Conservation (phyloP, 2,888 invertebrate genomes). For the Harpalus rufipes region DNA sequence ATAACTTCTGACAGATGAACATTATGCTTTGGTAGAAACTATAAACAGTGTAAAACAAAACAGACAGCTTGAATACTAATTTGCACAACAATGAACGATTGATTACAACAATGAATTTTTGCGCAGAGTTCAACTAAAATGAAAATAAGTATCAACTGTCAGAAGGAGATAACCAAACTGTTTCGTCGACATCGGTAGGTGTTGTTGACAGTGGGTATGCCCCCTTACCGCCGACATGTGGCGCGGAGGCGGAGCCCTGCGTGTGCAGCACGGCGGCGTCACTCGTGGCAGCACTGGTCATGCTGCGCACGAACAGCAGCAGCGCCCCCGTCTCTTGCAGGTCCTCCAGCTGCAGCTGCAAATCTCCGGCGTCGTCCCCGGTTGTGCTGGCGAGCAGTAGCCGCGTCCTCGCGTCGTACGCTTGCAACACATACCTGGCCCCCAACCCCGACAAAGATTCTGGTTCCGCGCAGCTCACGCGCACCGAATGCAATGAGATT, state of each 20-base stretch:
- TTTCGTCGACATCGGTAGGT: no score
- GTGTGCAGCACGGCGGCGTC: conserved; percentile 78
- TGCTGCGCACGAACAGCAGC: conserved; percentile 78
- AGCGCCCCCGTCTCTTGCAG: conserved; percentile 74
- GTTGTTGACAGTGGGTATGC: background rate
- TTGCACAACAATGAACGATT: no score
- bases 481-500: conserved; percentile 77
- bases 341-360: conserved; percentile 77
- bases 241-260: conserved; percentile 69
- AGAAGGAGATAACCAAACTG: no score
- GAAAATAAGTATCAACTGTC: no score
- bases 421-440: conserved; percentile 78
- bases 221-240: conserved; percentile 63
- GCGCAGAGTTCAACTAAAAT: no score
- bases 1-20: no score
- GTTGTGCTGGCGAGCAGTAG: conserved; percentile 78
- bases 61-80: no score
- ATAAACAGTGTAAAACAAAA: no score
- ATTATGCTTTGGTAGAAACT: no score
- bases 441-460: conserved; percentile 71
- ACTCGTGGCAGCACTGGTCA: conserved; percentile 78
- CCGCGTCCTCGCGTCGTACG: conserved; percentile 78
- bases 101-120: no score
- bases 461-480: conserved; percentile 78
- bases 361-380: conserved; percentile 76